A percentile compares a stretch with the other conserved stretches of the same genome.
phyloP scores from a whole-genome alignment of 2,888 invertebrate genomes.

The Eubasilissa splendida region DNA sequence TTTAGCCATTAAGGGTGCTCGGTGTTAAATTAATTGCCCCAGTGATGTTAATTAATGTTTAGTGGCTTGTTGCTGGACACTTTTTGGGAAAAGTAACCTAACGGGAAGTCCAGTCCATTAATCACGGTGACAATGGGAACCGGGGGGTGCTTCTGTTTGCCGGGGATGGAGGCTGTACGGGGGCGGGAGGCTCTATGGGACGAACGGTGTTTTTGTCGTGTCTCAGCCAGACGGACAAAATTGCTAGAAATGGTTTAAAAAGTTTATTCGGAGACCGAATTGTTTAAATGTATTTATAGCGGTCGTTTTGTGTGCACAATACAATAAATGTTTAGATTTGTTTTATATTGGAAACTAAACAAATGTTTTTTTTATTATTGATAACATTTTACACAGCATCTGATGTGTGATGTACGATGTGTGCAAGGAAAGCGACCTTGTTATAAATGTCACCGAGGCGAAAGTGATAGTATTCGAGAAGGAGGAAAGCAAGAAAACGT shows the following conservation, averaged over 20 bases:
- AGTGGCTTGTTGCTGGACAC: constrained; percentile 52
- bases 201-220: not conserved
- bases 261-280: not conserved
- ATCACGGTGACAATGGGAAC: constrained; percentile 52
- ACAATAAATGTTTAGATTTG: too few species aligned
- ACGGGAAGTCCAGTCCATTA: constrained; percentile 52
- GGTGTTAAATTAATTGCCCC: constrained; percentile 53
- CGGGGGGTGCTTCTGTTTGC: not conserved
- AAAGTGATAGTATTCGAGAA: too few species aligned
- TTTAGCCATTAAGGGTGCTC: constrained; percentile 1
- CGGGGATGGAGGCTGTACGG: not conserved
- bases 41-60: constrained; percentile 56
- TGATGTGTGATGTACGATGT: too few species aligned
- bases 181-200: not conserved
- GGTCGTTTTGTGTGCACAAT: too few species aligned
- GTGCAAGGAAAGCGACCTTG: too few species aligned
- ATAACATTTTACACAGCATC: too few species aligned
- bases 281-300: too few species aligned
- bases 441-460: too few species aligned
- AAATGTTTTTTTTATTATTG: too few species aligned
- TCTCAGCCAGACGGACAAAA: not conserved
- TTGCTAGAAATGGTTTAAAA: constrained; percentile 12
- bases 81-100: constrained; percentile 55
- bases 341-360: too few species aligned
- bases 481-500: too few species aligned